Evolutionary conservation across 2,888 invertebrate species (phyloP).

Genomic region (Chymomyza amoena): DNA sequence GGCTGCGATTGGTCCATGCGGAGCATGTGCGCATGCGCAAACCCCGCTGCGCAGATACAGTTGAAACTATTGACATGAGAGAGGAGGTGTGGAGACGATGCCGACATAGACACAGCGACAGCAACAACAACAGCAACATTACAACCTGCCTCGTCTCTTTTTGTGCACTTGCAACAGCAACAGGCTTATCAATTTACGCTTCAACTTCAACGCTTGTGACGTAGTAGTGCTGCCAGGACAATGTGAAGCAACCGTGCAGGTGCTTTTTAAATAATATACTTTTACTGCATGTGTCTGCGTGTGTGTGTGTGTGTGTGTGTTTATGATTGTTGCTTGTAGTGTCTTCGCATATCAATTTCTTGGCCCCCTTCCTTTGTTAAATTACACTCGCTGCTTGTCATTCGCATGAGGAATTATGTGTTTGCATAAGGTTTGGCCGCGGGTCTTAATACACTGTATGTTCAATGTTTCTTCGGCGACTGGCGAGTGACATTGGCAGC

Average conservation of each 20-base stretch:
- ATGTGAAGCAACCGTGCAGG: slow-evolving; percentile 41
- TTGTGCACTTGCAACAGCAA: slow-evolving; percentile 31
- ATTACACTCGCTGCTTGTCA: background rate
- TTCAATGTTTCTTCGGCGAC: background rate
- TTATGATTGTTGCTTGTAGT: background rate
- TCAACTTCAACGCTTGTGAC: slow-evolving; percentile 35
- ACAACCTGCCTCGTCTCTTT: slow-evolving; percentile 13
- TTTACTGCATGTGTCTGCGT: slow-evolving; percentile 24
- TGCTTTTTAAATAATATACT: slow-evolving; percentile 36
- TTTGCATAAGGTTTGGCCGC: slow-evolving; percentile 50
- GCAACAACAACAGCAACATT: background rate
- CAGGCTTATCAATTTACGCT: slow-evolving; percentile 68
- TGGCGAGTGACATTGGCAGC: background rate
- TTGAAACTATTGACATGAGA: slow-evolving; percentile 21
- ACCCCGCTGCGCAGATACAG: slow-evolving; percentile 32
- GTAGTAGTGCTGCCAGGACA: background rate
- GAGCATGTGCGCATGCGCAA: slow-evolving; percentile 15
- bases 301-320: slow-evolving; percentile 15
- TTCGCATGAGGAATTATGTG: slow-evolving; percentile 62
- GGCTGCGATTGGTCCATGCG: background rate
- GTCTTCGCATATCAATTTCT: slow-evolving; percentile 11
- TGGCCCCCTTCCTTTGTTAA: slow-evolving; percentile 4
- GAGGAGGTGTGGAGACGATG: background rate
- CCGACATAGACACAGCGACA: background rate
- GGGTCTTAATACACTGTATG: slow-evolving; percentile 34